phyloP scores from a whole-genome alignment of 2,888 invertebrate genomes.

The Atrina japonica region DNA sequence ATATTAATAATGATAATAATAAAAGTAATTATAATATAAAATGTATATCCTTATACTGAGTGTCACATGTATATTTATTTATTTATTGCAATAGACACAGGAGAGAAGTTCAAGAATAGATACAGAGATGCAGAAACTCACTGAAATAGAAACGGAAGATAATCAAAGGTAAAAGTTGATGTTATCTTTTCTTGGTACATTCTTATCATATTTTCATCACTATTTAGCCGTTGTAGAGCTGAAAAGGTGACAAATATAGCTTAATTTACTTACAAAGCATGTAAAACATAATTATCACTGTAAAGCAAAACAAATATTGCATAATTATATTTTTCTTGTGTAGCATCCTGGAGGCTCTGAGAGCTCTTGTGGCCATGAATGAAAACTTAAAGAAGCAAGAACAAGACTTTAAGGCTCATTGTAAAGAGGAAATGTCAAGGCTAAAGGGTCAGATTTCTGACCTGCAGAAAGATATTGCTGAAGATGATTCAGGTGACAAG shows the following conservation, averaged over 20 bases:
- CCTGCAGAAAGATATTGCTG: conserved; percentile 73
- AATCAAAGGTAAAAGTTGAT: conserved; percentile 82
- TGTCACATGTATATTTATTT: too few relatives aligned
- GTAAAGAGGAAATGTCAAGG: conserved; percentile 83
- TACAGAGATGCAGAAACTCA: conserved; percentile 81
- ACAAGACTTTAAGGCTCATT: conserved; percentile 87
- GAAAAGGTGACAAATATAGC: too few relatives aligned
- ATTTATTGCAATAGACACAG: too few relatives aligned
- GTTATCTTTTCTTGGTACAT: background rate
- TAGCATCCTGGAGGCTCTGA: conserved; percentile 78
- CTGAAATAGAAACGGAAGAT: conserved; percentile 81
- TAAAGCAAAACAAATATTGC: too few relatives aligned
- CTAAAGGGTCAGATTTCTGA: conserved; percentile 77
- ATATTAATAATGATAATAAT: too few relatives aligned
- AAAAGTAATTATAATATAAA: too few relatives aligned
- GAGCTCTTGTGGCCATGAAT: conserved; percentile 85
- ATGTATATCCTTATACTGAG: too few relatives aligned
- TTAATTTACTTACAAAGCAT: too few relatives aligned
- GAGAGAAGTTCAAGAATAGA: conserved; percentile 61
- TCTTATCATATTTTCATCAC: background rate
- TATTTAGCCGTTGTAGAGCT: too few relatives aligned
- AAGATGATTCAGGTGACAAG: conserved; percentile 77
- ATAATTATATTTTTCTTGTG: conserved; percentile 30
- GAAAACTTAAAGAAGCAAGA: conserved; percentile 89
- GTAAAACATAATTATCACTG: too few relatives aligned